Conservation (phyloP, 2,113 vertebrate genomes). For the Scatophagus argus region DNA sequence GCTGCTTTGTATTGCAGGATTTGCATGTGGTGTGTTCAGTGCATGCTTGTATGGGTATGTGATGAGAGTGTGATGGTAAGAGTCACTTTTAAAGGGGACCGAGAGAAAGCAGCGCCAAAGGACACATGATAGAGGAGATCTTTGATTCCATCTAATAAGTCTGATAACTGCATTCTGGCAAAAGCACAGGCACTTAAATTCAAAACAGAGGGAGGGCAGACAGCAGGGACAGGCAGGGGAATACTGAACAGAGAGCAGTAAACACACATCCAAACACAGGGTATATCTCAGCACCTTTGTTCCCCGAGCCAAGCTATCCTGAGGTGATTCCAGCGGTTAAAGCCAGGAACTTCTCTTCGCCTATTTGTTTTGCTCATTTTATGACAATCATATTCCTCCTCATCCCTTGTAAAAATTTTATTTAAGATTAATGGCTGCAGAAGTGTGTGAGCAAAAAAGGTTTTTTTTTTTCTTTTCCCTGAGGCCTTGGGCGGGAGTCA, state of each 20-base stretch:
- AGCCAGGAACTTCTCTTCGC: conserved; percentile 50
- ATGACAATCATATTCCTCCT: conserved; percentile 66
- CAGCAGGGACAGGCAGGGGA: not conserved
- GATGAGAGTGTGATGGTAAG: conserved; percentile 33
- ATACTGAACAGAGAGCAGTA: conserved; percentile 13
- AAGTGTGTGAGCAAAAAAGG: conserved; percentile 48
- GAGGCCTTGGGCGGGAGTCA: conserved; percentile 65
- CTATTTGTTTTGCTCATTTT: conserved; percentile 68
- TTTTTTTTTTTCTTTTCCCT: conserved; percentile 48
- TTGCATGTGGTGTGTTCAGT: conserved; percentile 34
- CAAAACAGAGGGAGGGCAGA: conserved; percentile 56
- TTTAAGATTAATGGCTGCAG: conserved; percentile 68
- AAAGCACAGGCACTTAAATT: conserved; percentile 51
- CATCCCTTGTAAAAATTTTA: conserved; percentile 62
- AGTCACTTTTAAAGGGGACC: conserved; percentile 31
- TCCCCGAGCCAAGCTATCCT: conserved; percentile 53
- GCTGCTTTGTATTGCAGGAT: conserved; percentile 7
- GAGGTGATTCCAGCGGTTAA: conserved; percentile 52
- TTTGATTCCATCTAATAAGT: conserved; percentile 72
- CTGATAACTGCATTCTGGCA: conserved; percentile 68
- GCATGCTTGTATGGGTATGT: conserved; percentile 18
- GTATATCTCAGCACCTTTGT: conserved; percentile 57
- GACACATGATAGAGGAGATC: conserved; percentile 54
- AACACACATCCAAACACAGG: conserved; percentile 53
- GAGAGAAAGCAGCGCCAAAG: conserved; percentile 50